Evolutionary conservation across 2,113 vertebrate species (phyloP), one percentile per base, ranked within the genome.

Genomic region (Anthoscopus minutus): DNA sequence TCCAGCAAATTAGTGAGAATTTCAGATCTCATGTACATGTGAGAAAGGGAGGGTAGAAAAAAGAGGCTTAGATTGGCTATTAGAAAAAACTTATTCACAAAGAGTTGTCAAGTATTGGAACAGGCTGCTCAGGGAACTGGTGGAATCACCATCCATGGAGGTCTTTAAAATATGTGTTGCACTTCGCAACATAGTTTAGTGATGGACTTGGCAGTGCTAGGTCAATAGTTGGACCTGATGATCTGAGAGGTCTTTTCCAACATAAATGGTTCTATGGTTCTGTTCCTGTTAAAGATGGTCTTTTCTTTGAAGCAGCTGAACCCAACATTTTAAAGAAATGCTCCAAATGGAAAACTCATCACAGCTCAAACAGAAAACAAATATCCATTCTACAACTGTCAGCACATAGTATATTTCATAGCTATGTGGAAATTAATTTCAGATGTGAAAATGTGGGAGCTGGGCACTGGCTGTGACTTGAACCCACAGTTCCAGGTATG

Each of bases 301-400:
- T 31, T 76, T 57, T 22, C 67, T 83, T 44, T 81, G 56, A 71
- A 71, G 65, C 37, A 81, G 31, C 30, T 83, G 42, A 92, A 47
- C 22, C 58, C 42, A 57, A 6, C 10, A 57, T 18, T 60, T 58
- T 47, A 50, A 61, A 72, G 23, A 81, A 78, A 74, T 60, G 17
- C n/a, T 81, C 70, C 22, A 28, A 21, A 58, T 31, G 25, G 44
- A 38, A 42, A 54, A 50, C 10, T 72, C 30, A 21, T 24, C 35
- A 18, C 54, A 81, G 16, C 38, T 66, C 38, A 66, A 78, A 72
- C 5, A 64, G 51, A 67, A 67, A 60, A 21, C 37, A 56, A 80
- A 51, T 2, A 1, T 21, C 18, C 27, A 13, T 13, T 7, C 28
- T 61, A 15, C 6, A 1, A 45, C 54, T 21, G 45, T 24, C 3